Conservation (phyloP, 53 echinoderm and acorn worm species). For the Apostichopus leukothele region DNA sequence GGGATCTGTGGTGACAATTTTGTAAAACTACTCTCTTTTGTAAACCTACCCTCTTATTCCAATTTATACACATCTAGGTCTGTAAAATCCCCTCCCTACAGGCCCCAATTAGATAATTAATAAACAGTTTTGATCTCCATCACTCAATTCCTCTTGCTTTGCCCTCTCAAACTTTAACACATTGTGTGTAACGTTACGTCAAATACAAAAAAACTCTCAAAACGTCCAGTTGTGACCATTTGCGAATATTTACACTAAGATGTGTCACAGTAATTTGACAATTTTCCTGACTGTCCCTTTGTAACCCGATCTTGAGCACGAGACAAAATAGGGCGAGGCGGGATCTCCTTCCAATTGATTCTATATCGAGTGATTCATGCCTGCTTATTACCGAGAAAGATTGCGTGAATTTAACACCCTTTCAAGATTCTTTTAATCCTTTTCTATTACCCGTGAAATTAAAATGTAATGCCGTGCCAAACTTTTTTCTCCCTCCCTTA, state of each 20-base stretch:
- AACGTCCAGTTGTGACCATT: background rate
- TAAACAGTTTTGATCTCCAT: too few relatives aligned
- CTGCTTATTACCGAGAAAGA: conserved; percentile 24
- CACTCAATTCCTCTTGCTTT: too few relatives aligned
- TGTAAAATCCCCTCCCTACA: too few relatives aligned
- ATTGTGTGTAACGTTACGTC: too few relatives aligned
- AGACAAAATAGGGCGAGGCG: background rate
- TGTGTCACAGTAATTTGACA: background rate
- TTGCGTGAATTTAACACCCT: conserved; percentile 35
- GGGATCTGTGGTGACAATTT: too few relatives aligned
- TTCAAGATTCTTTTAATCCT: conserved; percentile 24
- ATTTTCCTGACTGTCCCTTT: background rate
- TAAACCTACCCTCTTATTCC: too few relatives aligned
- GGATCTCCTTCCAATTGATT: background rate
- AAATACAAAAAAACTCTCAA: too few relatives aligned
- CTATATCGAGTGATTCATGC: conserved; percentile 27
- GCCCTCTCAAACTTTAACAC: too few relatives aligned
- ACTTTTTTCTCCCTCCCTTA: conserved; percentile 1
- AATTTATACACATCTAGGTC: too few relatives aligned
- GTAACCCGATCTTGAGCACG: background rate
- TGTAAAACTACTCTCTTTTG: too few relatives aligned
- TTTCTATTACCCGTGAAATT: conserved; percentile 40
- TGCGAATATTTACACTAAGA: background rate
- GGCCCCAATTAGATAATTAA: too few relatives aligned
- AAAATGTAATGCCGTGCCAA: conserved; percentile 31